Conservation (phyloP, 2,888 invertebrate genomes). For the Belgica antarctica region DNA sequence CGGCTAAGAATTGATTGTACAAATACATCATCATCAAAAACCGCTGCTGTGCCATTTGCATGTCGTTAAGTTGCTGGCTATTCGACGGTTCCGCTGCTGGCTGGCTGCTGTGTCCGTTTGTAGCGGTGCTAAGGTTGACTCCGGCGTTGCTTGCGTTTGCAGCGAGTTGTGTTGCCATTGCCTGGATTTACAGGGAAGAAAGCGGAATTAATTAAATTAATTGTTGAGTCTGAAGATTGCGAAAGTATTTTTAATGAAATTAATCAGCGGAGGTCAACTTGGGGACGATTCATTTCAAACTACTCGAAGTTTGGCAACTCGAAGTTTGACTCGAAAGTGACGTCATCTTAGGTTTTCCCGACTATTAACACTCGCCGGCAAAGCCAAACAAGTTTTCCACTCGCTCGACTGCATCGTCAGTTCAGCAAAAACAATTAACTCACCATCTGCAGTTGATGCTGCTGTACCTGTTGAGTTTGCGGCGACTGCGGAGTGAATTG, state of each 20-base stretch:
- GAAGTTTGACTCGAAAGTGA: background rate
- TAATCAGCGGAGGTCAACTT: background rate
- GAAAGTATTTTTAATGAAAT: no score
- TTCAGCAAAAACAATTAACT: constrained; percentile 3
- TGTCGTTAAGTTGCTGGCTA: constrained; percentile 33
- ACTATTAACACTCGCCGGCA: no score
- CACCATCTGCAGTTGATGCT: constrained; percentile 41
- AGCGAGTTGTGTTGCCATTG: constrained; percentile 37
- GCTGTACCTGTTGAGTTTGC: background rate
- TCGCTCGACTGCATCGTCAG: no score
- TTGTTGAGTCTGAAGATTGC: background rate
- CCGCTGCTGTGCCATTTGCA: constrained; percentile 38
- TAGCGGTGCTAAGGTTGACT: background rate
- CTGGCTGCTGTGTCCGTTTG: background rate
- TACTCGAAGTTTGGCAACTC: no score
- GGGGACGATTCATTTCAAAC: no score
- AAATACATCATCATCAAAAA: constrained; percentile 44
- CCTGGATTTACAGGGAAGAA: constrained; percentile 18
- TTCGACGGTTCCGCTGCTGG: constrained; percentile 3
- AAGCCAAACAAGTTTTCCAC: constrained; percentile 11
- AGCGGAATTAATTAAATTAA: background rate
- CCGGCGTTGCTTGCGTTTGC: background rate
- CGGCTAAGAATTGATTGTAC: constrained; percentile 35
- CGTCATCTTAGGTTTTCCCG: no score
- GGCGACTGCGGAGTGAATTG: constrained; percentile 31